Evolutionary conservation across 2,113 vertebrate species (phyloP), one percentile per base, ranked within the genome.

Genomic region (Shinisaurus crocodilurus): DNA sequence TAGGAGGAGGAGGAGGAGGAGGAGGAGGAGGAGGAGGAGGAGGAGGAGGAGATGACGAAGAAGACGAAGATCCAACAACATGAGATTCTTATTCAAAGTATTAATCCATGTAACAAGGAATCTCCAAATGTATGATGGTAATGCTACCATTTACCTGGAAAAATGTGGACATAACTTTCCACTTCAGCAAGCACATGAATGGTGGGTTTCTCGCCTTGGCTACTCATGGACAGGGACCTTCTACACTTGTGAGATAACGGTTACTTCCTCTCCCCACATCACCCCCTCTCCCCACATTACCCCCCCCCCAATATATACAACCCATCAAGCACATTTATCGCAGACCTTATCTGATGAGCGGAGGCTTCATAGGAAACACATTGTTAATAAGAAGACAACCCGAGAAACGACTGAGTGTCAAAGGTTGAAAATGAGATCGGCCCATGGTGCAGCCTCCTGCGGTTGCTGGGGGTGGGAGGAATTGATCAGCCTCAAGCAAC

Each of bases 361-460:
- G 93, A 27, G 87, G 93, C 92, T 94, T 92, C 29, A 92, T 92
- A 91, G 91, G 92, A 97, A 97, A 96, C 96, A 96, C 95, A 93
- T 96, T 96, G 96, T 96, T 96, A 97, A 96, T 97, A 98, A 97
- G 97, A 97, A 98, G 97, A 97, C 97, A 97, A 95, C 95, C 94
- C 93, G 97, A 97, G 96, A 97, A 97, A 96, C 95, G 96, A 96
- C 96, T 95, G 96, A 96, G 94, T 97, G 97, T 97, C 97, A 97
- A 94, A 96, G 97, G 96, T 96, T 95, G 97, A 97, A 97, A 98
- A 97, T 97, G 93, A 97, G 96, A 97, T 94, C 90, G 92, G 95
- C 96, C 94, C 85, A 96, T 95, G 57, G 84, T 84, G 91, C 91
- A 54, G 94, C 90, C 90, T 83, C 16, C 92, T 75, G 92, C 93